Evolutionary conservation across 2,888 invertebrate genomes (phyloP), one percentile per base, ranked within the genome.

Genomic region (Tetrapedia diversipes): DNA sequence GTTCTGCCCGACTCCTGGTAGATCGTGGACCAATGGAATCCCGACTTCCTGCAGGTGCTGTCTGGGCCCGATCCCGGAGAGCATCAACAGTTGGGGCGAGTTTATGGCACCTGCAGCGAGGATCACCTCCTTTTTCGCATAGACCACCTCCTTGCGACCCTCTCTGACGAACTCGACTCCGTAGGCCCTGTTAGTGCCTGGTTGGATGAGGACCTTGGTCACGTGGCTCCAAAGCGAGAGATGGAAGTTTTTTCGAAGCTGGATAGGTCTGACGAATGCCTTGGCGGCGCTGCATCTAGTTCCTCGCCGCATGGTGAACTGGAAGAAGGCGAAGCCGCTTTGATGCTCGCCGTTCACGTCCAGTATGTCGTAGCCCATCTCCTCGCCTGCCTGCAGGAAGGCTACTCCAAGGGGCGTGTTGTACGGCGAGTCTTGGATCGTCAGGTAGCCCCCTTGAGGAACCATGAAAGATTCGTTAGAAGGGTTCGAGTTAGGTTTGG

Each of bases 41-140:
- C 95, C 96, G 11, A 96, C 93, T 81, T 96, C 94, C 77, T 93
- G 90, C 4, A 98, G 92, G 88, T 98, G 96, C n/a, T 94, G 91
- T 27, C 93, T 93, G 0, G 97, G 96, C 1, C 98, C 98, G 2
- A 99, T 92, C 0, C 99, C 99, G 37, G 95, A 95, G n/a, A 99
- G 92, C 96, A 99, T 96, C 69, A 99, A 93, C 11, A 99, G 90
- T 86, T 99, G 99, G 0, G 99, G 98, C 0, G 96, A 95, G 81
- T 95, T 98, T 75, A 99, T 95, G 0, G 99, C 95, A 0, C 99
- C 99, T 0, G 96, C 97, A 1, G 96, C 94, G 16, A 98, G 90
- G 75, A 98, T 96, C 0, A 98, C 96, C 92, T 97, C 97, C 81
- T 95, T 94, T 73, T 93, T 94, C 0, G 97, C 97, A 80, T 94